Base-by-base conservation (phyloP, 2,888 invertebrate genomes). In the Luffia ferchaultella region DNA sequence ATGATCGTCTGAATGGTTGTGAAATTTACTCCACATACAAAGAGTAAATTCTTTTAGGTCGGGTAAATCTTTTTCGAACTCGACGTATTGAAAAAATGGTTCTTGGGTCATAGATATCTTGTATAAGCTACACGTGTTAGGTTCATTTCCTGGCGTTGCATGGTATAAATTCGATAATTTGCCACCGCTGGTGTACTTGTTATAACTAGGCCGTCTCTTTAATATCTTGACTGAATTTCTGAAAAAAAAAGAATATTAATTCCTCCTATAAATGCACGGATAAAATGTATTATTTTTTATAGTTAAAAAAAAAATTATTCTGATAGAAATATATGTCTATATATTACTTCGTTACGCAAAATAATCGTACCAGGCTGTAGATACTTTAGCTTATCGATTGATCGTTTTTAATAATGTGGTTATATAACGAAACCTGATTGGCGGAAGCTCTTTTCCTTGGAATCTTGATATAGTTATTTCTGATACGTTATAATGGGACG, bases 11-110 rank as follows among this genome's bases (percentile, higher is more conserved):
- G 89, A 88, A 65, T 94, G 93, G 63, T 93, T 94, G 60, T 89
- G 88, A 64, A 93, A 93, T 62, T 93, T 92, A 60, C 87, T 88
- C 94, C 94, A 94, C 75, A 89, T 87, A 66, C 94, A 94, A 9
- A 94, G 79, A 0, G 93, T 93, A 67, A 93, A 93, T 68, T 94
- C 93, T 60, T 92, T 92, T 58, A 94, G 64, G 63, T 92, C 90
- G 0, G 93, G 93, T 40, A 94, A 62, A 20, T 86, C 76, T 41
- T 86, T 87, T 53, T 91, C 90, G 68, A 92, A 94, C 60, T 91
- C 89, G 51, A 93, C 85, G 61, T 91, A 91, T 76, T 92, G 90
- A 57, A 87, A 88, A 64, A 77, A 89, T 15, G 90, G 76, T 55
- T 90, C 90, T 62, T 91, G 89, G 60, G 86, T 88, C 80, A 82